Conservation (phyloP, 2,888 invertebrate genomes). For the Lordiphosa fenestrarum region DNA sequence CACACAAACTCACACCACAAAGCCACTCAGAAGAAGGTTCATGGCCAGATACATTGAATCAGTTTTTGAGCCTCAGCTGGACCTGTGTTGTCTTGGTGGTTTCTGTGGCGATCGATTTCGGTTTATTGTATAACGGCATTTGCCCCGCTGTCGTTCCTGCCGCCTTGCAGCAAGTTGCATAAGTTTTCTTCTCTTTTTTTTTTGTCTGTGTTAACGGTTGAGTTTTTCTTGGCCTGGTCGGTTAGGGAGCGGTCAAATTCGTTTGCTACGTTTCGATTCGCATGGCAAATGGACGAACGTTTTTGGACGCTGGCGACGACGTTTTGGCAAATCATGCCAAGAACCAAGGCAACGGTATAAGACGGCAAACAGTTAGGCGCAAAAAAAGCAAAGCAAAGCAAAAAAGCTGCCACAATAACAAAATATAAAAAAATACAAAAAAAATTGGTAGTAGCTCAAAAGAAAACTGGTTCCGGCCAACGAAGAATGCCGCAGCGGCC, state of each 20-base stretch:
- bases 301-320: slow-evolving; percentile 1
- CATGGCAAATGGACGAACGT: slow-evolving; percentile 1
- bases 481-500: slow-evolving; percentile 59
- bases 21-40: slow-evolving; percentile 3
- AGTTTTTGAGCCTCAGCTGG: neutral
- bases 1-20: neutral
- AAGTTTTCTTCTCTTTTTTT: slow-evolving; percentile 7
- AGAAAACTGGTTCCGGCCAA: slow-evolving; percentile 68
- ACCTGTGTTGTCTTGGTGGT: slow-evolving; percentile 24
- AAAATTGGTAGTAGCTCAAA: slow-evolving; percentile 54
- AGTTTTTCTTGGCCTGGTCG: slow-evolving; percentile 5
- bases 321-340: slow-evolving; percentile 63
- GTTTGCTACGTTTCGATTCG: slow-evolving; percentile 8
- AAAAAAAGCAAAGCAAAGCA: slow-evolving; percentile 40
- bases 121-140: slow-evolving; percentile 39
- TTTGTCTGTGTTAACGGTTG: slow-evolving; percentile 5
- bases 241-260: slow-evolving; percentile 13
- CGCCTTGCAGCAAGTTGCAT: slow-evolving; percentile 22
- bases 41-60: slow-evolving; percentile 2
- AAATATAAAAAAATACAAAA: slow-evolving; percentile 19
- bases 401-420: slow-evolving; percentile 16
- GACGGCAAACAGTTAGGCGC: slow-evolving; percentile 66
- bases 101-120: slow-evolving; percentile 36
- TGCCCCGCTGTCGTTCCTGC: slow-evolving; percentile 11
- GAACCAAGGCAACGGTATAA: slow-evolving; percentile 66